Evolutionary conservation across 2,888 invertebrate genomes (phyloP), one percentile per base, ranked within the genome.

Genomic region (Meiosimyza platycephala): DNA sequence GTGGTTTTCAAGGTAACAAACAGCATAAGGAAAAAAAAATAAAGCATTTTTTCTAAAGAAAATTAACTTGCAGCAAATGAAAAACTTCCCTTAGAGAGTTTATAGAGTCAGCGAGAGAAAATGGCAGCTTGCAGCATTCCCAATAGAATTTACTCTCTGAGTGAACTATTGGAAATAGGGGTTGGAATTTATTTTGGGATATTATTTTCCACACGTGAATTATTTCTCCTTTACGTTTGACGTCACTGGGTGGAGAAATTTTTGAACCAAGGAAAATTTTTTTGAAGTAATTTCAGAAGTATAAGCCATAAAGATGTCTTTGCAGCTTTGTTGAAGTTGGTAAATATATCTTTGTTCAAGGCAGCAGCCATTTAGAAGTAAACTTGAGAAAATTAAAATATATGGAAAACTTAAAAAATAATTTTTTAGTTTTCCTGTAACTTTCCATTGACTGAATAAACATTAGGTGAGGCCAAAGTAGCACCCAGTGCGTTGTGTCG

Each of bases 161-260:
- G 69, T 57, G 16, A 2, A 4, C n/a, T 60, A 4, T 57, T 50
- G 62, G 33, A 11, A 60, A 12, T 6, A 28, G 50, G 63, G 54
- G 22, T 62, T 48, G 65, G 22, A 63, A 67, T 51, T 59, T 67
- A 60, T 47, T 18, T 16, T 22, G 62, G 62, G 71, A 63, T 55
- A 55, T 73, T 64, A 70, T 40, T 40, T 47, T 70, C 18, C 54
- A 33, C 60, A 6, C n/a, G 4, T 57, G 52, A 22, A 51, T 28
- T 47, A 40, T 70, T 74, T 73, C 76, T 78, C 80, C 79, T 65
- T n/a, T 50, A n/a, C 13, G 15, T 70, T 69, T 79, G 80, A 80
- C 79, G 75, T 79, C 80, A 80, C 22, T 18, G 68, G 73, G 77
- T 55, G 71, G 48, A 47, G 76, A 75, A 28, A 47, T 4, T 66